Conservation (phyloP, 2,797 vertebrate species). For the Selene dorsalis region DNA sequence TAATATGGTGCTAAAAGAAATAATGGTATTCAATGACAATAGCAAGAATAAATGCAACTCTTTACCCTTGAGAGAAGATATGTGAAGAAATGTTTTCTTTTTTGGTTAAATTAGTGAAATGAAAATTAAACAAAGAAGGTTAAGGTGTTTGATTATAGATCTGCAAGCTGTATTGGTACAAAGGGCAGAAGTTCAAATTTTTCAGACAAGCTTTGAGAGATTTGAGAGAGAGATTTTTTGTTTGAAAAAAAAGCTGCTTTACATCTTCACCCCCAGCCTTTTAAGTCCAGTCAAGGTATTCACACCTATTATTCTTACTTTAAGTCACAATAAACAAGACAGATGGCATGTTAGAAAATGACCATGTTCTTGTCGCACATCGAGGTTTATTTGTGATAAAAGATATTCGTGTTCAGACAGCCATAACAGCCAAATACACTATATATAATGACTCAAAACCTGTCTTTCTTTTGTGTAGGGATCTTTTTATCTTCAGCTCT, state of each 20-base stretch:
- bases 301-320: constrained; percentile 10
- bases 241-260: neutral
- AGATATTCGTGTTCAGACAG: constrained; percentile 32
- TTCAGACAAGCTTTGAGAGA: neutral
- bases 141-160: neutral
- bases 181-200: neutral
- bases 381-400: constrained; percentile 18
- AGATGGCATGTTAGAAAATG: constrained; percentile 60
- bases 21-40: too few species aligned
- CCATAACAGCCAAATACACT: constrained; percentile 41
- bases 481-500: constrained; percentile 71
- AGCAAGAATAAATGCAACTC: too few species aligned
- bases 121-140: too few species aligned
- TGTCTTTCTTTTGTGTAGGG: constrained; percentile 52
- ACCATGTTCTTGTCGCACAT: constrained; percentile 52
- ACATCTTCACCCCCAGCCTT: neutral
- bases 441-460: constrained; percentile 67
- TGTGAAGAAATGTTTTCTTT: too few species aligned
- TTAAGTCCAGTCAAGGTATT: constrained; percentile 1
- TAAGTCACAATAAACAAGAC: constrained; percentile 42
- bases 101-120: too few species aligned
- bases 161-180: neutral
- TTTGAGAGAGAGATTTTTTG: neutral
- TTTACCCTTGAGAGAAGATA: too few species aligned
- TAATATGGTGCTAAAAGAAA: too few species aligned